A percentile compares a stretch with the other conserved stretches of the same genome.
Conservation (phyloP, 2,888 invertebrate genomes). For the Fragum sueziense region DNA sequence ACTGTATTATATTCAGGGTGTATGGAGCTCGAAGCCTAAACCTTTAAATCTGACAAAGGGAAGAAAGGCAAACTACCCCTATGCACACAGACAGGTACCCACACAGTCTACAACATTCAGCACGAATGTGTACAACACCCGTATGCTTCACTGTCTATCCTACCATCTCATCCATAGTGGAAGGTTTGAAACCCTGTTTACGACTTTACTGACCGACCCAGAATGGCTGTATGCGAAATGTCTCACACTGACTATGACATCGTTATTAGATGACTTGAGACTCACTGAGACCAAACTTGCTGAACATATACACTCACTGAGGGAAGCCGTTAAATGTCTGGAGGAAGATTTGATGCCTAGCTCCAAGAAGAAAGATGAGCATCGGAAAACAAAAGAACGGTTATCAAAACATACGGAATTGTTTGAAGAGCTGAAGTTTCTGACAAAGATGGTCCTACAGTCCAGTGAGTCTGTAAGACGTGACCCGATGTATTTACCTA, state of each 20-base stretch:
- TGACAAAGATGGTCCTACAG: slow-evolving; percentile 64
- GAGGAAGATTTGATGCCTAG: slow-evolving; percentile 1
- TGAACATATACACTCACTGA: slow-evolving; percentile 16
- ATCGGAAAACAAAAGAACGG: slow-evolving; percentile 21
- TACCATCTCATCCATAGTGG: slow-evolving; percentile 67
- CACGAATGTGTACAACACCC: slow-evolving; percentile 59
- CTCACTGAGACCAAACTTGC: slow-evolving; percentile 50
- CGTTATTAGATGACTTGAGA: slow-evolving; percentile 93
- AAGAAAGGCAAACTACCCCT: slow-evolving; percentile 71
- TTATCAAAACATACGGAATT: slow-evolving; percentile 45
- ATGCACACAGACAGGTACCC: slow-evolving; percentile 68
- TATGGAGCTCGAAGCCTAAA: slow-evolving; percentile 69
- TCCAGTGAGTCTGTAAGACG: slow-evolving; percentile 65
- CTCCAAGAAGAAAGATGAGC: slow-evolving; percentile 11
- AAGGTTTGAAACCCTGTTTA: slow-evolving; percentile 86
- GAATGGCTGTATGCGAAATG: slow-evolving; percentile 98
- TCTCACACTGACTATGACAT: slow-evolving; percentile 95
- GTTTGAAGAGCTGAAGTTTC: slow-evolving; percentile 57
- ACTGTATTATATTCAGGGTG: slow-evolving; percentile 55
- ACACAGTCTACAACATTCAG: slow-evolving; percentile 65
- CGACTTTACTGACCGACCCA: slow-evolving; percentile 96
- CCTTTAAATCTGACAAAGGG: slow-evolving; percentile 71
- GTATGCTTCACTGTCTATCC: slow-evolving; percentile 72
- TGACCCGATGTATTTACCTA: slow-evolving; percentile 52
- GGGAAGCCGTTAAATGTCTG: slow-evolving; percentile 13